Percentiles rank a stretch among this genome's conserved stretches.
Evolutionary conservation across 2,888 invertebrate genomes (phyloP).

Genomic region (Tanytarsus gracilentus): DNA sequence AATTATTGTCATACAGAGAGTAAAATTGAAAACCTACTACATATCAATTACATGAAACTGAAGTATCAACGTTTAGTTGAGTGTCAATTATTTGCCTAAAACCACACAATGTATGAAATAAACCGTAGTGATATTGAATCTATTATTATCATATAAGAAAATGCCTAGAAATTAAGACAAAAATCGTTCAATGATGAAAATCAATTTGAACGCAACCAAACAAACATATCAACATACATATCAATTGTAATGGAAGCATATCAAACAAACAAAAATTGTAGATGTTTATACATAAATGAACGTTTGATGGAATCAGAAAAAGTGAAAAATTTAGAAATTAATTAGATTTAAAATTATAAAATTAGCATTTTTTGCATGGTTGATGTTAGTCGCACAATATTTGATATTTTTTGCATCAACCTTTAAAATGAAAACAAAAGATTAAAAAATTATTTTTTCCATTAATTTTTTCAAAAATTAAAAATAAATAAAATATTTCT

Average conservation of each 20-base stretch:
- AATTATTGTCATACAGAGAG: background rate
- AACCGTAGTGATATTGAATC: background rate
- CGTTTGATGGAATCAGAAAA: background rate
- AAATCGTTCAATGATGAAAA: background rate
- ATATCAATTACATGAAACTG: constrained; percentile 22
- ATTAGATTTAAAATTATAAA: too few relatives aligned
- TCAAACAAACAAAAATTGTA: constrained; percentile 5
- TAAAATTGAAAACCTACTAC: constrained; percentile 14
- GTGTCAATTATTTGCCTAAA: constrained; percentile 27
- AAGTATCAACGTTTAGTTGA: constrained; percentile 15
- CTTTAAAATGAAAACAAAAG: too few relatives aligned
- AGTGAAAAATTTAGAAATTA: background rate
- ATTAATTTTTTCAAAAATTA: too few relatives aligned
- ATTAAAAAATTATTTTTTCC: too few relatives aligned
- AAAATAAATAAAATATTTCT: too few relatives aligned
- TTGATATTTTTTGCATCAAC: too few relatives aligned
- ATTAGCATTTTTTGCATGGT: too few relatives aligned
- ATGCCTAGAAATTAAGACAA: background rate
- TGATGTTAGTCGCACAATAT: too few relatives aligned
- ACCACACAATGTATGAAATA: background rate
- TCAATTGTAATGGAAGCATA: constrained; percentile 21
- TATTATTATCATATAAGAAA: background rate
- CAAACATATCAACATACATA: constrained; percentile 26
- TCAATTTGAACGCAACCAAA: background rate
- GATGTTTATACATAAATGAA: background rate